phyloP scores from a whole-genome alignment of 2,797 vertebrate genomes.

The Xerus rutilus region DNA sequence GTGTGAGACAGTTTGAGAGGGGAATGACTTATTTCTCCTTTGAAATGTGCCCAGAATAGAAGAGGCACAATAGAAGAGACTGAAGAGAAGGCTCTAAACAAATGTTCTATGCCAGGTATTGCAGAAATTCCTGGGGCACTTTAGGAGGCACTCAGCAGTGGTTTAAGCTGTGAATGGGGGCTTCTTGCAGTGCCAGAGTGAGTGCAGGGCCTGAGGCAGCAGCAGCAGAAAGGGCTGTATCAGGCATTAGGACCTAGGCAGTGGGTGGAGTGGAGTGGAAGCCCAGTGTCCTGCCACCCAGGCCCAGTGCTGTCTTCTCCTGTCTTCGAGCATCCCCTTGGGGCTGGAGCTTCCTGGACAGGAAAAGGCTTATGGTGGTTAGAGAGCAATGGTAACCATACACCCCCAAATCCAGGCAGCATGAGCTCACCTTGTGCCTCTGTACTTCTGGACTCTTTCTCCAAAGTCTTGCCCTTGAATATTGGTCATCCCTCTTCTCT shows the following conservation, averaged over 20 bases:
- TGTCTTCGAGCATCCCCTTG: not conserved
- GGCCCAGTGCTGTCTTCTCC: not conserved
- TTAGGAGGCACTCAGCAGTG: not conserved
- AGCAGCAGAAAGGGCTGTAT: not conserved
- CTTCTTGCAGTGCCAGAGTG: not conserved
- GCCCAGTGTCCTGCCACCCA: too few relatives aligned
- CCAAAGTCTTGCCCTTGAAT: not conserved
- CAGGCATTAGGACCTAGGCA: too few relatives aligned
- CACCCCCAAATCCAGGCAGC: not conserved
- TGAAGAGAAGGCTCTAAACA: not conserved
- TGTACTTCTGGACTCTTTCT: not conserved
- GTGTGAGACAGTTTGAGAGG: not conserved
- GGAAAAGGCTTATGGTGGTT: not conserved
- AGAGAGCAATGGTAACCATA: too few relatives aligned
- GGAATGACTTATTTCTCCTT: too few relatives aligned
- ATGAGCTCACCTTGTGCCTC: fast-evolving
- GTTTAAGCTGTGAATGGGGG: not conserved
- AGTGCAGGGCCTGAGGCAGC: not conserved
- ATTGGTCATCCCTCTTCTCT: not conserved
- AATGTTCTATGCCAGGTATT: not conserved
- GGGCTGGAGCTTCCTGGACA: not conserved
- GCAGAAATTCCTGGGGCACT: not conserved
- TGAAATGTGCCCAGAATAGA: not conserved
- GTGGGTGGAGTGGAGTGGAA: fast-evolving
- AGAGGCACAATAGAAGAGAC: not conserved